A percentile compares a stretch with the other conserved stretches of the same genome.
Conservation (phyloP, 2,113 vertebrate species). For the Haliaeetus leucogaster region DNA sequence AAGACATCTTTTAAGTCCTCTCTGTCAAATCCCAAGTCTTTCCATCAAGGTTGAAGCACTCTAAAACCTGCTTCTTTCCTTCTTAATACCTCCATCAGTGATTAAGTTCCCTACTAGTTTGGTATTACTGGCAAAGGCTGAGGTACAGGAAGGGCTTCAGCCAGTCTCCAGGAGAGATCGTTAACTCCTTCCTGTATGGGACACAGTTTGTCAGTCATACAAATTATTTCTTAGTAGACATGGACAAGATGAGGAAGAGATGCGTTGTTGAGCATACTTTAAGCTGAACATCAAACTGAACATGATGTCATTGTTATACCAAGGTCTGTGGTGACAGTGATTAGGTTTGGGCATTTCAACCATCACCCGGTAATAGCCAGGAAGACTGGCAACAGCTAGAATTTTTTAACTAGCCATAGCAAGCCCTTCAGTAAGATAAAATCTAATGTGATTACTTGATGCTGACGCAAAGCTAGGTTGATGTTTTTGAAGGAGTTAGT, state of each 20-base stretch:
- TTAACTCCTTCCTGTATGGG: neutral
- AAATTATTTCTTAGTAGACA: neutral
- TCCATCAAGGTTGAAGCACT: neutral
- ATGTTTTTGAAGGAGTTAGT: neutral
- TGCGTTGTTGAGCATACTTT: neutral
- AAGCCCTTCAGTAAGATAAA: neutral
- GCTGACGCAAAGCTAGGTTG: neutral
- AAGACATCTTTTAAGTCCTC: neutral
- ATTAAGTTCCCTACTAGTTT: neutral
- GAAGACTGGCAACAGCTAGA: neutral
- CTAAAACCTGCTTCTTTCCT: neutral
- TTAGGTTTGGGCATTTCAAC: neutral
- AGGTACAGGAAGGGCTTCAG: neutral
- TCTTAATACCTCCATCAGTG: neutral
- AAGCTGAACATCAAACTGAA: neutral
- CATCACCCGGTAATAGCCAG: neutral
- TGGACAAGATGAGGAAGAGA: neutral
- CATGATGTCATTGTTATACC: neutral
- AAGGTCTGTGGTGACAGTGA: neutral
- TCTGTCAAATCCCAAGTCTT: neutral
- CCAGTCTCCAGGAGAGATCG: neutral
- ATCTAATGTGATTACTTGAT: neutral
- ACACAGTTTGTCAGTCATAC: neutral
- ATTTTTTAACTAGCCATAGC: neutral
- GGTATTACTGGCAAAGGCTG: slow-evolving; percentile 28